These are phyloP conservation scores for Sclerurus mexicanus DNA, from an alignment of 2,113 vertebrate species.

Conservation along the genomic window DNA sequence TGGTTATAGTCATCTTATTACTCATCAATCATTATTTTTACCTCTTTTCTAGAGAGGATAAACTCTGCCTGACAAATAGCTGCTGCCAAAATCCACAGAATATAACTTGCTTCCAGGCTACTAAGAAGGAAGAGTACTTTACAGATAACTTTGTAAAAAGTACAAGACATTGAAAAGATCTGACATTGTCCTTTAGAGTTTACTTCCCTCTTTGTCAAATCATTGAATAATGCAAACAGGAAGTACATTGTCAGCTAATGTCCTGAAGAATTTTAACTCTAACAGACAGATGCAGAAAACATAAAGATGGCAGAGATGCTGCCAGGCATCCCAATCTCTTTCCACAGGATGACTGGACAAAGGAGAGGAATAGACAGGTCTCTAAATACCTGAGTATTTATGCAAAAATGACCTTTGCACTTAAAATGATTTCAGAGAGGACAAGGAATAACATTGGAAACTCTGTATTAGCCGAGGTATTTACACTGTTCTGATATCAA, in stretches of 20 bases:
- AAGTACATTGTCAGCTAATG: neutral
- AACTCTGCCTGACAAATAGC: neutral
- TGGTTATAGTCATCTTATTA: neutral
- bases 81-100: neutral
- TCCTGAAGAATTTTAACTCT: neutral
- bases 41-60: neutral
- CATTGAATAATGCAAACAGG: neutral
- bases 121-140: neutral
- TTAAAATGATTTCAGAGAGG: neutral
- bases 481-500: neutral
- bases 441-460: neutral
- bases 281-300: neutral
- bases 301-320: neutral
- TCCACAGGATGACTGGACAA: neutral
- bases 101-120: neutral
- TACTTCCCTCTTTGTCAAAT: neutral
- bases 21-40: neutral
- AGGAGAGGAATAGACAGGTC: neutral
- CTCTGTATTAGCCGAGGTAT: neutral
- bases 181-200: neutral
- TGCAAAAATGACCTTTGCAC: neutral
- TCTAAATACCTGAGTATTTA: neutral
- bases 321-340: neutral
- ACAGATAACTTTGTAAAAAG: neutral
- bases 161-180: neutral